phyloP scores from a whole-genome alignment of 2,888 invertebrate species.

The Serrognathus titanus region DNA sequence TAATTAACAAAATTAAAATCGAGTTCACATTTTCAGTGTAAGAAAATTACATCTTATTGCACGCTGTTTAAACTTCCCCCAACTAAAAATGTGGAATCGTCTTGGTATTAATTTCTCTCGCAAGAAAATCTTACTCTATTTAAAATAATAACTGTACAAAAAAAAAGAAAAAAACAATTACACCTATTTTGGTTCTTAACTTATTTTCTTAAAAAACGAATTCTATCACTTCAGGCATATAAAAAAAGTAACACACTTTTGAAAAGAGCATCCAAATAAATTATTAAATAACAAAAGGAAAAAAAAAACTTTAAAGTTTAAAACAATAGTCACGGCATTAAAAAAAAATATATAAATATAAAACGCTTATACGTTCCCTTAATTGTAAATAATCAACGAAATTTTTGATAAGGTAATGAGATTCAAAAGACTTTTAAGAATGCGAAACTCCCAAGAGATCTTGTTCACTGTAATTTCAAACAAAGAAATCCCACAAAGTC shows the following conservation, averaged over 20 bases:
- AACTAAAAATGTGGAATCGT: conserved; percentile 29
- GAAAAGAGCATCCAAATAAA: conserved; percentile 17
- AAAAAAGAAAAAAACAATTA: conserved; percentile 36
- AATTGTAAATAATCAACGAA: conserved; percentile 20
- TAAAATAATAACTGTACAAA: conserved; percentile 36
- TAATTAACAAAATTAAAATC: conserved; percentile 16
- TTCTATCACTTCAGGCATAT: conserved; percentile 35
- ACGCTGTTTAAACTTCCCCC: conserved; percentile 24
- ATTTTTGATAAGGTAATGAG: conserved; percentile 15
- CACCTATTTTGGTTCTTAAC: conserved; percentile 39
- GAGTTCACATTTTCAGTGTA: conserved; percentile 28
- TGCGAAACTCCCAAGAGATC: conserved; percentile 12
- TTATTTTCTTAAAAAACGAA: conserved; percentile 32
- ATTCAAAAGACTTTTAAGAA: conserved; percentile 10
- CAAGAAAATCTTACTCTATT: conserved; percentile 20
- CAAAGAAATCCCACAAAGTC: conserved; percentile 6
- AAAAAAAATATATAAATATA: conserved; percentile 21
- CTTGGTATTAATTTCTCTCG: background rate
- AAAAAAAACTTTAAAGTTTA: conserved; percentile 21
- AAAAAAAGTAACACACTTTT: conserved; percentile 9
- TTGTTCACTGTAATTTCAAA: conserved; percentile 15
- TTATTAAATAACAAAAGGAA: conserved; percentile 7
- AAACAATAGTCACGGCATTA: conserved; percentile 21
- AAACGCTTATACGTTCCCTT: conserved; percentile 16
- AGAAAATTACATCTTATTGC: conserved; percentile 29